Evolutionary conservation across 2,888 invertebrate species (phyloP).

Genomic region (Cephus pulcher): DNA sequence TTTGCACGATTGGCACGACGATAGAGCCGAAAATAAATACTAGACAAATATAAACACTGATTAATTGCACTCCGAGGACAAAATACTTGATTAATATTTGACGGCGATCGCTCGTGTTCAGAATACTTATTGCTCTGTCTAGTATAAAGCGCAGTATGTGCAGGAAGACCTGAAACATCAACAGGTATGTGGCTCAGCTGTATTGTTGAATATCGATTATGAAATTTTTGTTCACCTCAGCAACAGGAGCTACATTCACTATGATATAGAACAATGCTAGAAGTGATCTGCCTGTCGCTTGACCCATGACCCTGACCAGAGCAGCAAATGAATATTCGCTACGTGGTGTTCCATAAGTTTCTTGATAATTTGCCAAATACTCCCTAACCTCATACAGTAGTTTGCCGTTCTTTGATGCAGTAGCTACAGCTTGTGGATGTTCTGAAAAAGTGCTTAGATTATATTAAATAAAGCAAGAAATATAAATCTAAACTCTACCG

Average conservation of each 20-base stretch:
- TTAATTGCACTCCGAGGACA: conserved; percentile 49
- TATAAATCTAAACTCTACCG: conserved; percentile 11
- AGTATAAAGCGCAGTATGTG: conserved; percentile 52
- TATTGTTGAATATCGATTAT: background rate
- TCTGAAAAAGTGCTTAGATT: conserved; percentile 1
- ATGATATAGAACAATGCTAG: conserved; percentile 51
- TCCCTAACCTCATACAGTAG: conserved; percentile 41
- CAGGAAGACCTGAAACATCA: conserved; percentile 46
- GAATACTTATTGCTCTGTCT: conserved; percentile 54
- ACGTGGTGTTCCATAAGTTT: conserved; percentile 46
- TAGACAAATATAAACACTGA: conserved; percentile 52
- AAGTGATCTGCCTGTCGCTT: conserved; percentile 51
- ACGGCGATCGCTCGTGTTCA: conserved; percentile 40
- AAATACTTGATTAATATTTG: conserved; percentile 47
- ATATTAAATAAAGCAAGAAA: conserved; percentile 12
- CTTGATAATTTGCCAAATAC: conserved; percentile 55
- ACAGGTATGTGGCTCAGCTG: background rate
- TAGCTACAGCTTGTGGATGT: background rate
- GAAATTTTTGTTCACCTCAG: conserved; percentile 38
- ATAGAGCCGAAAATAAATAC: conserved; percentile 55
- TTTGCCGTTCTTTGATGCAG: conserved; percentile 8
- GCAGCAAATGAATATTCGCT: conserved; percentile 53
- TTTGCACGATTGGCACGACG: conserved; percentile 52
- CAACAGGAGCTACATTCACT: conserved; percentile 50
- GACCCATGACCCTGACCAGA: conserved; percentile 53